A percentile compares a stretch with the other conserved stretches of the same genome.
phyloP scores from a whole-genome alignment of 1,140 invertebrate species.

The Apolygus lucorum region DNA sequence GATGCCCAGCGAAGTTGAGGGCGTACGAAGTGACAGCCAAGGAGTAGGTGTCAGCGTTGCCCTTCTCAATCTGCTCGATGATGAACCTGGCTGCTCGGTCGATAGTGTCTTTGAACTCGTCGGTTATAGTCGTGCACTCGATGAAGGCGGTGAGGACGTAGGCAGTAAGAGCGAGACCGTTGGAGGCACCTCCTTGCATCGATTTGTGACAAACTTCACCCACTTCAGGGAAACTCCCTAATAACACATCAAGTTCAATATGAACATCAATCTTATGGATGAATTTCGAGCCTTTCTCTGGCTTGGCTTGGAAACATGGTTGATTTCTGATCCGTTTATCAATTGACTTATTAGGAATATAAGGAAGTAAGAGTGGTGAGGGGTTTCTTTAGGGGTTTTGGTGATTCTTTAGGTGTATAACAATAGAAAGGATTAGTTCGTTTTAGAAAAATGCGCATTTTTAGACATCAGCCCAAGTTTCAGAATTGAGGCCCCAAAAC shows the following conservation, averaged over 20 bases:
- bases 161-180: conserved; percentile 71
- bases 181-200: conserved; percentile 65
- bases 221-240: conserved; percentile 61
- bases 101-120: conserved; percentile 46
- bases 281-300: too few species aligned
- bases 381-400: too few species aligned
- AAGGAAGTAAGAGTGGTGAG: too few species aligned
- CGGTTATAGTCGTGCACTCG: conserved; percentile 50
- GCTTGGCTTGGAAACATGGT: too few species aligned
- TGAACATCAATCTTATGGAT: too few species aligned
- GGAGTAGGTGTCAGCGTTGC: conserved; percentile 62
- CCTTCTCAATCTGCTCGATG: conserved; percentile 55
- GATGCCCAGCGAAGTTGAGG: conserved; percentile 64
- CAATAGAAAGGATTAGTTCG: too few species aligned
- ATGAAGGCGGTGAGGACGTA: conserved; percentile 73
- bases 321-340: too few species aligned
- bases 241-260: background rate
- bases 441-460: too few species aligned
- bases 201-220: conserved; percentile 66
- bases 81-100: conserved; percentile 73
- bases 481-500: too few species aligned
- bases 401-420: too few species aligned
- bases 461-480: too few species aligned
- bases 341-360: too few species aligned
- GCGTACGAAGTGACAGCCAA: conserved; percentile 68